A percentile compares a stretch with the other conserved stretches of the same genome.
Conservation (phyloP, 2,113 vertebrate genomes). For the Tychaedon coryphoeus region DNA sequence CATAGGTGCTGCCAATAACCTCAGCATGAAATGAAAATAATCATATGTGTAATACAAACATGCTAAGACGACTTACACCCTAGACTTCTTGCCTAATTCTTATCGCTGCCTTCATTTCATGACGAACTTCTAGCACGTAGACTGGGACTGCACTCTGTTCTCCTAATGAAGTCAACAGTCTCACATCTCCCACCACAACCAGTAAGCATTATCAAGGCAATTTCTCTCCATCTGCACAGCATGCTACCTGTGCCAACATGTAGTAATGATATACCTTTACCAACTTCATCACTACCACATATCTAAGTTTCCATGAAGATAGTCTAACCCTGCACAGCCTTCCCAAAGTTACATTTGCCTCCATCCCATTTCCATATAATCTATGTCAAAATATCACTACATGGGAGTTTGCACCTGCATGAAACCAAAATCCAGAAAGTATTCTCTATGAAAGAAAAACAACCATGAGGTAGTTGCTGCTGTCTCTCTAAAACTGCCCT, state of each 20-base stretch:
- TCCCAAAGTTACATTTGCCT: not conserved
- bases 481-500: not conserved
- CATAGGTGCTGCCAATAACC: not conserved
- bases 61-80: not conserved
- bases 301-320: not conserved
- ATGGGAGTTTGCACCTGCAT: not conserved
- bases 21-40: not conserved
- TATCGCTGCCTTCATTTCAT: not conserved
- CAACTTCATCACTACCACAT: not conserved
- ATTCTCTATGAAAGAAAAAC: not conserved
- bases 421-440: not conserved
- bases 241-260: not conserved
- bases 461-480: not conserved
- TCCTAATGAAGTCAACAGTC: not conserved
- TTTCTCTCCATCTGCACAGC: not conserved
- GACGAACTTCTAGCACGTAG: fast-evolving
- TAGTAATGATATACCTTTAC: not conserved
- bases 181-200: not conserved
- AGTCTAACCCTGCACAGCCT: not conserved
- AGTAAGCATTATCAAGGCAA: not conserved
- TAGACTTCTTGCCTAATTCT: not conserved
- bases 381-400: not conserved
- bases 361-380: not conserved
- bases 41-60: not conserved
- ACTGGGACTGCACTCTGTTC: not conserved